Evolutionary conservation across 2,888 invertebrate species (phyloP), one percentile per base, ranked within the genome.

Genomic region (Pyrrhia umbra): DNA sequence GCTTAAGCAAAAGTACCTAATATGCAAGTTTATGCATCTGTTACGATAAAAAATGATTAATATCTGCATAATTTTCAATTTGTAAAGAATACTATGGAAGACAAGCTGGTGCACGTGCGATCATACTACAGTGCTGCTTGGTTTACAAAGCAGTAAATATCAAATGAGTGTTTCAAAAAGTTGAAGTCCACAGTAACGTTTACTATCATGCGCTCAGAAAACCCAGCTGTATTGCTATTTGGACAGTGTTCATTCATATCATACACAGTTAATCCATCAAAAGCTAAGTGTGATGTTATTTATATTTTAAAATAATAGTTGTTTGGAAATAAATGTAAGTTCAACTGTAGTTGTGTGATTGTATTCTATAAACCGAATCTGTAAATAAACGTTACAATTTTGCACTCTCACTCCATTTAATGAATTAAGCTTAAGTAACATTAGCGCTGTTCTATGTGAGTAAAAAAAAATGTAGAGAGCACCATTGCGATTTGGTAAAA

Each of bases 401-500:
- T 34, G 5, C 46, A 37, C 10, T 27, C 37, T 21, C n/a, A 18
- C 21, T 18, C n/a, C 45, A n/a, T 47, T 10, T 16, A 18, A 34
- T 43, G 13, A 34, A 20, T 43, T 6, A 25, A 23, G n/a, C 27
- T 39, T 21, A 20, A 20, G 34, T 34, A 60, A 15, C 15, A 65
- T 42, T 50, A 46, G 18, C 4, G 9, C 45, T 49, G 49, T 56
- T 70, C 55, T 52, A 20, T 56, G 15, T 39, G 51, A 51, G 20
- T 57, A 62, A 30, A 61, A 52, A 58, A 58, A 20, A 65, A 52
- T 67, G 51, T 68, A 65, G 61, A 47, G 60, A 55, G 51, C 71
- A 70, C 67, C 65, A 63, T 70, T 65, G 61, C 40, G 34, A 57
- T 72, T 55, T 72, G 30, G 47, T 76, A 40, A 51, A 79, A 81